Evolutionary conservation across 2,797 vertebrate genomes (phyloP), one percentile per base, ranked within the genome.

Genomic region (Schizopygopsis malacanthus): DNA sequence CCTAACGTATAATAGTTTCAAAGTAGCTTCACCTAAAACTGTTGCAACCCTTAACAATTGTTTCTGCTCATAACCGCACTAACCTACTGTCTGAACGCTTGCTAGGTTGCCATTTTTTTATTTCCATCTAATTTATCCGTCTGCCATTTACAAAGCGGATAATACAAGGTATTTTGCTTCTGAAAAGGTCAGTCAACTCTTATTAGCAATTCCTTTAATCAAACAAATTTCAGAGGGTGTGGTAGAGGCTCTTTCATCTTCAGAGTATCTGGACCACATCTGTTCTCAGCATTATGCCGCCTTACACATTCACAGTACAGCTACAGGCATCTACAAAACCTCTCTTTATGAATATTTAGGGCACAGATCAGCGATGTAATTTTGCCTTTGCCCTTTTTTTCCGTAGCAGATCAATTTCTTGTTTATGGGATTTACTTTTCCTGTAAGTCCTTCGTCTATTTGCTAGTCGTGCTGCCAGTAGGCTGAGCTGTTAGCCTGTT

Each of bases 141-240:
- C 41, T 86, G 78, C 22, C 41, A 39, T 52, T 76, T 78, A 75
- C 63, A 83, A 86, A 88, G 37, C 8, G 16, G 15, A 70, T 85
- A 80, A 86, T 75, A 22, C 39, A 59, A 69, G 80, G 69, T 86
- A 59, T 61, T 83, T 85, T 67, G 80, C 50, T 75, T 50, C 76
- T 80, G 76, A 85, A 88, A 88, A 83, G 87, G 84, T 86, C 81
- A 83, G 87, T 73, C 75, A 75, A 47, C 59, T 83, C 56, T 41
- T 65, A 88, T 86, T 76, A 86, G 54, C 13, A 22, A 67, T 75
- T 83, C 81, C 83, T 81, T 81, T 81, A 73, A 80, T 72, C 84
- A 50, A 41, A 72, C 22, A 33, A 18, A 72, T 85, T 71, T 82
- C 76, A 79, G 79, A 79, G 18, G 43, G n/a, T 79, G 77, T 85